Evolutionary conservation across 2,797 vertebrate species (phyloP), one percentile per base, ranked within the genome.

Genomic region (Mormyrus proboscirostris): DNA sequence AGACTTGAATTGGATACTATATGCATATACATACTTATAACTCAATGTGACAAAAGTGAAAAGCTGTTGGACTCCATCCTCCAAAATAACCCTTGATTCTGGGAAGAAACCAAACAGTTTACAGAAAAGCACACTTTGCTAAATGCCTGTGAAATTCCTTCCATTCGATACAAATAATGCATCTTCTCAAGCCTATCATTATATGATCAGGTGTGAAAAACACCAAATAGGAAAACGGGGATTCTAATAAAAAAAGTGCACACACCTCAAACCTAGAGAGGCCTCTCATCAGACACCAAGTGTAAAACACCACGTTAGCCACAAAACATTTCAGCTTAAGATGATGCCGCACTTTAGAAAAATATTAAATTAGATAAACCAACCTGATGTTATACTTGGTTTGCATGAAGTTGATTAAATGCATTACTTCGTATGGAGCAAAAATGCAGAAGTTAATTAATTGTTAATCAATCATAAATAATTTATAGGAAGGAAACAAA

Each of bases 11-110:
- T 47, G 33, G 76, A 29, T 84, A 84, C 82, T 84, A 50, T 50
- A 29, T 84, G n/a, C 82, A 50, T 50, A 44, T 47, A 84, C 47
- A 25, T 50, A 50, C 47, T 84, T 25, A 84, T 47, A 84, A 51
- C 44, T 84, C 7, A 49, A 84, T 51, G n/a, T 84, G 47, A 84
- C 76, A 82, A 47, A 82, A 22, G n/a, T 51, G 82, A 84, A 50
- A 51, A 84, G 82, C 41, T 51, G 22, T 51, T 84, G 49, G 44
- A 25, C 19, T 84, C 82, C 44, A 51, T 84, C 47, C 82, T 51
- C 14, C 57, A 82, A 91, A 87, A 2, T 88, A 92, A 90, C 90
- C 89, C 89, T 91, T 69, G 87, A 65, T 91, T 90, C 4, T 5
- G 65, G 38, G 65, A 29, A 69, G 83, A 84, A 51, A 84, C 47